These are phyloP conservation scores for Etia nguti DNA, from an alignment of 2,113 vertebrate species.

Conservation along the genomic window DNA sequence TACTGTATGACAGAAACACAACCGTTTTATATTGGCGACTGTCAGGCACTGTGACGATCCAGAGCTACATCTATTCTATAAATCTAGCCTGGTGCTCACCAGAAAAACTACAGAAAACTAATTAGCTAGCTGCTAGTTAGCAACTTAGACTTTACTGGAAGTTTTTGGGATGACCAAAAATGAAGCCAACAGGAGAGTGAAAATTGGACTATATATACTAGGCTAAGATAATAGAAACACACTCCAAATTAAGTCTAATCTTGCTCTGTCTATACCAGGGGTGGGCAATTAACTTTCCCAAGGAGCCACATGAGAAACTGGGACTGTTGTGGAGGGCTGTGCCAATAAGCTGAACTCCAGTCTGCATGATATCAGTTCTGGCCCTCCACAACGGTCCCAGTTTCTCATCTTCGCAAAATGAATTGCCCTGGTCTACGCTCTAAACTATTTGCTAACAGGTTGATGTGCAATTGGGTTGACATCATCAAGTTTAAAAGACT, in stretches of 20 bases:
- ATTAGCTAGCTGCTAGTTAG: neutral
- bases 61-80: neutral
- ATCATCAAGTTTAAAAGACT: neutral
- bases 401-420: neutral
- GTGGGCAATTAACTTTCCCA: neutral
- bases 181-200: neutral
- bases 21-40: neutral
- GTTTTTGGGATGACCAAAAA: neutral
- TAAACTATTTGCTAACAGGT: neutral
- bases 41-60: neutral
- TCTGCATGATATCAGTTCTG: neutral
- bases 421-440: neutral
- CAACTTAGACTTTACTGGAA: neutral
- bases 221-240: neutral
- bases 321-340: neutral
- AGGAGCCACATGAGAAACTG: neutral
- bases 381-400: neutral
- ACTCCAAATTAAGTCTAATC: neutral
- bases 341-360: neutral
- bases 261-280: neutral
- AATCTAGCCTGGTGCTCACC: neutral
- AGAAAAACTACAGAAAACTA: neutral
- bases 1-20: neutral
- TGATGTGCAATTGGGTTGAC: neutral
- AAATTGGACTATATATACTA: neutral